Evolutionary conservation across 2,888 invertebrate species (phyloP).

Genomic region (Cylindroiulus punctatus): DNA sequence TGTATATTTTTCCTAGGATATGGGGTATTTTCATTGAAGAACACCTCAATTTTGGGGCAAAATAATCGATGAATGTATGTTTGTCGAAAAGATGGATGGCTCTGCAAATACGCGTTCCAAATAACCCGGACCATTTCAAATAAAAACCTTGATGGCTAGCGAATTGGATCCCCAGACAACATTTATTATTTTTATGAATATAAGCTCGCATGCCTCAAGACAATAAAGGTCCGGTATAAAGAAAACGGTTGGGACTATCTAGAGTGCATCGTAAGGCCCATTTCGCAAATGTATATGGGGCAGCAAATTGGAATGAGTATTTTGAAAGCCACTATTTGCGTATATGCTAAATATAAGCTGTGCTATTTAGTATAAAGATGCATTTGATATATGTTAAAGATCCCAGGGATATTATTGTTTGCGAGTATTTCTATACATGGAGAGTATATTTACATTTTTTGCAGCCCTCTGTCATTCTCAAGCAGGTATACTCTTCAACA

Average conservation of each 20-base stretch:
- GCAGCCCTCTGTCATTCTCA: too few relatives aligned
- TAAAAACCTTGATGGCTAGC: not conserved
- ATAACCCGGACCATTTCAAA: not conserved
- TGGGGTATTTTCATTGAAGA: not conserved
- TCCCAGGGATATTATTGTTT: too few relatives aligned
- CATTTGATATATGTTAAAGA: not conserved
- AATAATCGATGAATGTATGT: not conserved
- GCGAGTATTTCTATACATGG: too few relatives aligned
- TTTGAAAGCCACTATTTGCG: conserved; percentile 19
- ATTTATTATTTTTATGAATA: conserved; percentile 31
- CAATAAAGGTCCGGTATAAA: conserved; percentile 4
- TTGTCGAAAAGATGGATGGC: not conserved
- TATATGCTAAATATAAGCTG: not conserved
- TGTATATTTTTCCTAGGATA: not conserved
- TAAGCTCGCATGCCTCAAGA: conserved; percentile 1
- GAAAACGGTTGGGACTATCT: not conserved
- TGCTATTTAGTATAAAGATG: not conserved
- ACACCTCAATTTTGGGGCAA: not conserved
- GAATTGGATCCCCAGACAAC: not conserved
- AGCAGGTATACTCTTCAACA: not conserved
- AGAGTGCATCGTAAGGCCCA: not conserved
- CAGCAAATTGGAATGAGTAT: not conserved
- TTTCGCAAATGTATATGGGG: not conserved
- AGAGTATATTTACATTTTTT: too few relatives aligned
- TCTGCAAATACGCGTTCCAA: not conserved